Percentiles rank a stretch among this genome's conserved stretches.
phyloP scores from a whole-genome alignment of 2,888 invertebrate species.

The Drosophila borborema region DNA sequence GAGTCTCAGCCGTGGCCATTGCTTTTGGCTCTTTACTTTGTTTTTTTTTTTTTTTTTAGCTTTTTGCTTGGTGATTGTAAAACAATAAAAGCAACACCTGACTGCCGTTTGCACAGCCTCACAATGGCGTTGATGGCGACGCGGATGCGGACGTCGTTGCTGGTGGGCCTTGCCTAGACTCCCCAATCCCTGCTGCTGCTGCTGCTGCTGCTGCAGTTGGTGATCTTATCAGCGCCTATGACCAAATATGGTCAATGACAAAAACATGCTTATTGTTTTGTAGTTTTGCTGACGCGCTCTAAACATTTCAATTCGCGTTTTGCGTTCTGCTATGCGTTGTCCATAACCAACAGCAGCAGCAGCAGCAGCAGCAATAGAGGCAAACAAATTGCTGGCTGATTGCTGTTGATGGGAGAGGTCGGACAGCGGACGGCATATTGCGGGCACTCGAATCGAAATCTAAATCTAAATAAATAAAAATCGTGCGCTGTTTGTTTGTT shows the following conservation, averaged over 20 bases:
- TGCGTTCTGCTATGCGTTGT: slow-evolving; percentile 54
- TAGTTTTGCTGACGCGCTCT: slow-evolving; percentile 56
- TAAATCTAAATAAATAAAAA: slow-evolving; percentile 81
- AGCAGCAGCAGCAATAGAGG: slow-evolving; percentile 9
- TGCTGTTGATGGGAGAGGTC: slow-evolving; percentile 25
- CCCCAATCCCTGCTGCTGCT: slow-evolving; percentile 17
- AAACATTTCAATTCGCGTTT: slow-evolving; percentile 76
- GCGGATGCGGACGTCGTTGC: slow-evolving; percentile 62
- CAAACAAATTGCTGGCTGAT: slow-evolving; percentile 55
- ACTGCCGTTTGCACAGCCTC: slow-evolving; percentile 66
- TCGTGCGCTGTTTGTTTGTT: slow-evolving; percentile 69
- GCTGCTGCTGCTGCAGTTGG: slow-evolving; percentile 16
- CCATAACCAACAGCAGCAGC: slow-evolving; percentile 14
- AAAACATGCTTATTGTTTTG: slow-evolving; percentile 74
- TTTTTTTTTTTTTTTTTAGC: background rate
- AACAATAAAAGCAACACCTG: slow-evolving; percentile 81
- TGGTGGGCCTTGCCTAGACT: slow-evolving; percentile 56
- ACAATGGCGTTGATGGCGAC: slow-evolving; percentile 75
- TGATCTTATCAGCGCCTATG: slow-evolving; percentile 65
- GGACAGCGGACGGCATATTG: slow-evolving; percentile 6
- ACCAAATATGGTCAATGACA: slow-evolving; percentile 68
- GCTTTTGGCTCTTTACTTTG: slow-evolving; percentile 18
- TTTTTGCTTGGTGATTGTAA: slow-evolving; percentile 70
- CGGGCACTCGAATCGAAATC: slow-evolving; percentile 68
- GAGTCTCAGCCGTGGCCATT: slow-evolving; percentile 20